Base-by-base conservation (phyloP, 2,113 vertebrate genomes). In the Heterotis niloticus region DNA sequence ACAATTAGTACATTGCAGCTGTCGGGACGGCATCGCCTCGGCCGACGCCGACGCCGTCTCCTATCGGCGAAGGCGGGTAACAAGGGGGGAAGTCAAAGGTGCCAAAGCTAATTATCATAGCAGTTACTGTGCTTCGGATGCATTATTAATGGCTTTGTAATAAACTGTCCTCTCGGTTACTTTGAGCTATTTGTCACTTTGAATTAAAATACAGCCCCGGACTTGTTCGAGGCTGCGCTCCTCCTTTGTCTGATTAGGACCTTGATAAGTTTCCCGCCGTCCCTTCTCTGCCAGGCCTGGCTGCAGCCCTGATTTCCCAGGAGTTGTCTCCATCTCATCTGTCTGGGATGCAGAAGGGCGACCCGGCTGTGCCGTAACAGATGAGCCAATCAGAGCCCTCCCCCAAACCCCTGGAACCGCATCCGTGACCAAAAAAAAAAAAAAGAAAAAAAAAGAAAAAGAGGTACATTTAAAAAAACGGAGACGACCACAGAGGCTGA, bases 1-100 rank as follows among this genome's bases (percentile, higher is more conserved):
- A 88, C 88, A 91, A 92, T 92, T 88, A 91, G 88, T 83, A 83
- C 82, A 77, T 70, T 75, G 34, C 85, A 86, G 86, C 79, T 86
- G 83, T 79, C 77, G 88, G 87, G 88, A 90, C 81, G 62, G 83
- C 84, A 86, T 84, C 82, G 77, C 81, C 81, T 87, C 79, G 85
- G 79, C 84, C 81, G 83, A 76, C 83, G 79, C 84, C 81, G 83
- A 76, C 83, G 80, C 62, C 85, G 75, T 80, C 51, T 76, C 59
- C 72, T 75, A 59, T 82, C 77, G 57, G 24, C 29, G 56, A 80
- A 81, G 71, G 54, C 69, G 75, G 64, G 69, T 76, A 81, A 81
- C 80, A 81, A 78, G 80, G 66, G 16, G 57, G 69, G 64, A 77
- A 81, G 80, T 59, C 80, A 79, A 75, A 75, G 74, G 74, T 75